These are phyloP conservation scores for Drosophila affinis DNA, from an alignment of 2,888 invertebrate genomes.

Conservation along the genomic window DNA sequence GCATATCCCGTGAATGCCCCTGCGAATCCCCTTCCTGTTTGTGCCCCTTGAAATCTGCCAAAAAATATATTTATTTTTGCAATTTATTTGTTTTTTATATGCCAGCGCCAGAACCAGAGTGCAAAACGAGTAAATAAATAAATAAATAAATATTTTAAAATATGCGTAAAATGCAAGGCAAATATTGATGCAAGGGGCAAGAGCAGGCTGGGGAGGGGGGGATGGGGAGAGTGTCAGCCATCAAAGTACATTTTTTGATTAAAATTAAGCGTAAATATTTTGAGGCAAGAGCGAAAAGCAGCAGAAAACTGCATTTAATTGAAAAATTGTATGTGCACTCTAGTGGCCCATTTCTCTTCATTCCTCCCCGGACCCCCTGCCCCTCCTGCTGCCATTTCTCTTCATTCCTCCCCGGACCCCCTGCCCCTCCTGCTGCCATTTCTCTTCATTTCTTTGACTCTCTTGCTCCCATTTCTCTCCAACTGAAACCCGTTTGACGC, in stretches of 20 bases:
- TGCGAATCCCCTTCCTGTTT: constrained; percentile 21
- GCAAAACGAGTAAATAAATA: constrained; percentile 37
- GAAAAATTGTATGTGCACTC: constrained; percentile 50
- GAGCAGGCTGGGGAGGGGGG: background rate
- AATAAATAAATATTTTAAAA: constrained; percentile 63
- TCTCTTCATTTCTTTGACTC: background rate
- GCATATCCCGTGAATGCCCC: background rate
- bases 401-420: background rate
- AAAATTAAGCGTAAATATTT: constrained; percentile 78
- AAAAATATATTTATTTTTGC: constrained; percentile 26
- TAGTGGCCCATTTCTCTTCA: constrained; percentile 15
- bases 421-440: background rate
- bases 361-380: too few relatives aligned
- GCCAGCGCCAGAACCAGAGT: constrained; percentile 14
- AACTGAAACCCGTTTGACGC: constrained; percentile 55
- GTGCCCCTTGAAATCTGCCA: constrained; percentile 14
- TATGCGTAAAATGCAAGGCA: constrained; percentile 66
- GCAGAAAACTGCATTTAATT: constrained; percentile 56
- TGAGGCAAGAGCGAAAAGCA: constrained; percentile 54
- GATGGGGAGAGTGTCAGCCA: constrained; percentile 1
- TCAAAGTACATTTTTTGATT: constrained; percentile 74
- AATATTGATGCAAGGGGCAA: constrained; percentile 47
- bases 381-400: background rate
- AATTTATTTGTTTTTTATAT: constrained; percentile 14
- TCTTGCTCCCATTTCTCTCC: constrained; percentile 1